Base-by-base conservation (phyloP, 2,113 vertebrate genomes). In the Nothoprocta pentlandii region DNA sequence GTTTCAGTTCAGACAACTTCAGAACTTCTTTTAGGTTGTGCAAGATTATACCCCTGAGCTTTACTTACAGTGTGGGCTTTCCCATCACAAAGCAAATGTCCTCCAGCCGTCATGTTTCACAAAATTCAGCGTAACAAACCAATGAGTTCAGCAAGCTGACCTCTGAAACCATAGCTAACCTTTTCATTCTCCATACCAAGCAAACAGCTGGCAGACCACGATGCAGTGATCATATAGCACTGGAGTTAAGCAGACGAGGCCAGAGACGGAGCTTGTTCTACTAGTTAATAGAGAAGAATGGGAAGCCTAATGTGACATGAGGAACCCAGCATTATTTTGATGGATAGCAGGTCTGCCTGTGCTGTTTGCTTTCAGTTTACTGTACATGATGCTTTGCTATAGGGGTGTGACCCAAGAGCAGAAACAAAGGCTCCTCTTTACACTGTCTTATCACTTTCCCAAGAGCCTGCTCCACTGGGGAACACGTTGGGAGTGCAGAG, bases 241-340 rank as follows among this genome's bases (percentile, higher is more conserved):
- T 4, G 44, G 8, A 81, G 32, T 32, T 34, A 21, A 75, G 23
- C 25, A 54, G 20, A 11, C 10, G 28, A 56, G 63, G 13, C 14
- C 75, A 42, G 46, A 92, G 63, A 34, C 46, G 63, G 36, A 84
- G 12, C 46, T 62, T 75, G 12, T 42, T 21, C 62, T 54, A 2
- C 17, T 14, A 7, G 7, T 15, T 36, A 46, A n/a, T 2, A 5
- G 20, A 42, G 21, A 90, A 68, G 42, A 70, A 36, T 0, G 1
- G 42, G 41, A 49, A 81, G 16, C 49, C n/a, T 2, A 1, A 61
- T 1, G 6, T 7, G 28, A 47, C 77, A 46, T 41, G 28, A 42
- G n/a, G 54, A 73, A 34, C 14, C 23, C 64, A 64, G 41, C 15
- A 22, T 11, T 0, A 0, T 28, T 74, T 23, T 26, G 51, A 56